Conservation (phyloP, 2,888 invertebrate genomes). For the Autographa gamma region DNA sequence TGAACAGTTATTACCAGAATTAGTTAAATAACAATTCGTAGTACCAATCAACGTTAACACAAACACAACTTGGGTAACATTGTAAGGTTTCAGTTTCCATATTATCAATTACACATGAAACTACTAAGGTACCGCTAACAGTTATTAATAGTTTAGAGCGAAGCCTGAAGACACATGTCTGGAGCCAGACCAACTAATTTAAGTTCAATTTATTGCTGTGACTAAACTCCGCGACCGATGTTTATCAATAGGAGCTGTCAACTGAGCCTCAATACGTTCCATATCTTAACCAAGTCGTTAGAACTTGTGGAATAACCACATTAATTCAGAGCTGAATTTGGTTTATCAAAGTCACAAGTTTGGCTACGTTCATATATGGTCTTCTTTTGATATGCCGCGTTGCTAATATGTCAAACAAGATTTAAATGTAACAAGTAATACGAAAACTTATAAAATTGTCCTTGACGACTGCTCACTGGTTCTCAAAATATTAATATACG, state of each 20-base stretch:
- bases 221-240: constrained; percentile 58
- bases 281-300: constrained; percentile 42
- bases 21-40: background rate
- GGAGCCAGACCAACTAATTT: constrained; percentile 69
- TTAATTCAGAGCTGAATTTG: constrained; percentile 35
- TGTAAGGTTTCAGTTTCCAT: constrained; percentile 34
- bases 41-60: background rate
- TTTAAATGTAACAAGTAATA: background rate
- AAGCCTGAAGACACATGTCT: constrained; percentile 44
- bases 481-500: background rate
- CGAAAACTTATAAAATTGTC: no score
- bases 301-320: constrained; percentile 40
- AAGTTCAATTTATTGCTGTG: constrained; percentile 71
- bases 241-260: constrained; percentile 56
- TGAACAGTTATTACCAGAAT: background rate
- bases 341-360: constrained; percentile 39
- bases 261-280: constrained; percentile 54
- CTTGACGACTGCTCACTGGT: no score
- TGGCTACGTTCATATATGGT: constrained; percentile 6
- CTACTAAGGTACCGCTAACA: constrained; percentile 38
- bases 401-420: background rate
- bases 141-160: constrained; percentile 45
- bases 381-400: background rate
- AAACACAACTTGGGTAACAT: constrained; percentile 7
- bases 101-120: constrained; percentile 56